These are phyloP conservation scores for Sebastiscus albofasciatus DNA, from an alignment of 2,797 vertebrate species.

Conservation along the genomic window DNA sequence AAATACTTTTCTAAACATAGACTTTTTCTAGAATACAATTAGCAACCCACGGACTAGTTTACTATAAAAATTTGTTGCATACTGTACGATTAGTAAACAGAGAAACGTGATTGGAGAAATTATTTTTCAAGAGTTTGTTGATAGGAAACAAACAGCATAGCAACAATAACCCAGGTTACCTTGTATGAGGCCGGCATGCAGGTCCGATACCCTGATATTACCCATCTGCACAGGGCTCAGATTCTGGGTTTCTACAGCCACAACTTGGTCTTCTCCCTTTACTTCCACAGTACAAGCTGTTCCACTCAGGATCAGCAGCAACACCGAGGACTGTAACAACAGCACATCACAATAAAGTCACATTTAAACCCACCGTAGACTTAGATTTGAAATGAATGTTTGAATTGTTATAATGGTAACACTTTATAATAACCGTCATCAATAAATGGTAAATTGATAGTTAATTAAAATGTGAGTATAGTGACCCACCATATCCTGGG, in stretches of 20 bases:
- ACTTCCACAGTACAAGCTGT: constrained; percentile 86
- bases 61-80: not conserved
- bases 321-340: constrained; percentile 87
- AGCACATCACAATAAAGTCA: not conserved
- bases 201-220: constrained; percentile 86
- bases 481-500: constrained; percentile 85
- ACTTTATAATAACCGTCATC: too few relatives aligned
- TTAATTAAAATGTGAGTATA: not conserved
- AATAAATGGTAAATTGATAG: too few relatives aligned
- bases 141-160: not conserved
- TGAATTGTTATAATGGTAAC: not conserved
- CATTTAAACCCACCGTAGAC: not conserved
- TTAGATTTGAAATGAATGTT: not conserved
- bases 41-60: not conserved
- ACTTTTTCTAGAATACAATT: not conserved
- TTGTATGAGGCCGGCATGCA: constrained; percentile 77
- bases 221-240: constrained; percentile 86
- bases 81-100: not conserved
- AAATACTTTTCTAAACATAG: not conserved
- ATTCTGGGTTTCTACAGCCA: constrained; percentile 85
- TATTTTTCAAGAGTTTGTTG: not conserved
- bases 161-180: constrained; percentile 64
- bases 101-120: not conserved
- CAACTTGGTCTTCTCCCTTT: constrained; percentile 85
- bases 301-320: constrained; percentile 86